These are phyloP conservation scores for Falco columbarius DNA, from an alignment of 2,797 vertebrate genomes.

Conservation along the genomic window DNA sequence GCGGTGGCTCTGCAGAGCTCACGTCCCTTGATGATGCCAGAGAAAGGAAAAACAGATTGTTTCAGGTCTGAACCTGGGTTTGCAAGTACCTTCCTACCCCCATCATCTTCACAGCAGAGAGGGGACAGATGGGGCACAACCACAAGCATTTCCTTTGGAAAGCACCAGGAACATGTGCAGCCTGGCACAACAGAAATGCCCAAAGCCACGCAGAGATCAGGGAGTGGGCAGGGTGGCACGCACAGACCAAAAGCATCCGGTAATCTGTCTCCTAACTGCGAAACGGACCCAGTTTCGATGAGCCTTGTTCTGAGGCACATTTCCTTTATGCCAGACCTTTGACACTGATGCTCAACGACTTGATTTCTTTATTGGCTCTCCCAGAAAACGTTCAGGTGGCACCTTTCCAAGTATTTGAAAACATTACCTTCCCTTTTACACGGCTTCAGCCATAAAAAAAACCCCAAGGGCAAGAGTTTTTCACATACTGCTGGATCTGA, in stretches of 20 bases:
- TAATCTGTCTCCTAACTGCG: neutral
- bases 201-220: neutral
- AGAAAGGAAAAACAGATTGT: neutral
- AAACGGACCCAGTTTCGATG: neutral
- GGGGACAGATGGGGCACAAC: neutral
- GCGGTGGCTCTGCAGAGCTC: neutral
- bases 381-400: neutral
- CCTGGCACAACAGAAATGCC: neutral
- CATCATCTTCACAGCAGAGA: neutral
- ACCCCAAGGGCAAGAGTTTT: neutral
- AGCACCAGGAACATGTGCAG: neutral
- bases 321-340: neutral
- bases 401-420: neutral
- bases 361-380: neutral
- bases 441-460: neutral
- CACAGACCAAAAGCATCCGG: accelerated
- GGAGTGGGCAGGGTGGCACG: neutral
- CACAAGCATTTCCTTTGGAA: neutral
- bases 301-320: neutral
- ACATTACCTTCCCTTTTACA: neutral
- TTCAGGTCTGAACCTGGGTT: neutral
- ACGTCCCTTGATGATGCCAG: neutral
- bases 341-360: neutral
- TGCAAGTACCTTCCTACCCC: neutral
- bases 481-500: neutral